Conservation (phyloP, 2,113 vertebrate species). For the Microtus ochrogaster region DNA sequence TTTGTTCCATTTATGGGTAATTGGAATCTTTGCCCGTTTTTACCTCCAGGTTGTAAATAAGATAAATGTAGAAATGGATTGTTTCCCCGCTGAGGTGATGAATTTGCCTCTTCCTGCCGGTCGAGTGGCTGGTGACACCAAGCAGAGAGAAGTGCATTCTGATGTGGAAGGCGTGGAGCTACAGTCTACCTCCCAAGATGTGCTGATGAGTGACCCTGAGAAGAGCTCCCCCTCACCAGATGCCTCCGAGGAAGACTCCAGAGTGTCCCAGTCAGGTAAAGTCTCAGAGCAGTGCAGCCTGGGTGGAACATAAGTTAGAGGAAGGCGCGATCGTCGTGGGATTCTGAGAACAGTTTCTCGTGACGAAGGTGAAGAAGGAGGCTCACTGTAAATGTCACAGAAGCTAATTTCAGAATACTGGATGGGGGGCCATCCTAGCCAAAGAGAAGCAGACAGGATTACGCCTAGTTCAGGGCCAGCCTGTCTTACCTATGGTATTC, state of each 20-base stretch:
- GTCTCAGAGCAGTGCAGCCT: neutral
- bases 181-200: slow-evolving; percentile 46
- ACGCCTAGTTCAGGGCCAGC: neutral
- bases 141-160: neutral
- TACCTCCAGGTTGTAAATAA: slow-evolving; percentile 58
- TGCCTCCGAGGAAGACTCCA: slow-evolving; percentile 1
- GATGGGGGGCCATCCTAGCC: neutral
- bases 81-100: slow-evolving; percentile 31
- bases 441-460: neutral
- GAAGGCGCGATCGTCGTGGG: neutral
- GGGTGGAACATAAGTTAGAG: neutral
- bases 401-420: neutral
- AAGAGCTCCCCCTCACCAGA: slow-evolving; percentile 14
- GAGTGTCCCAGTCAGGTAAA: slow-evolving; percentile 64
- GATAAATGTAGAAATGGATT: slow-evolving; percentile 30
- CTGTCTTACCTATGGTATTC: neutral
- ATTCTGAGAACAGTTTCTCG: slow-evolving; percentile 15
- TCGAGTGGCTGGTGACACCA: neutral
- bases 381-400: neutral
- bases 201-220: slow-evolving; percentile 68
- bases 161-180: slow-evolving; percentile 42
- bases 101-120: neutral
- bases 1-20: slow-evolving; percentile 26
- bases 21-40: slow-evolving; percentile 26
- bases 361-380: neutral